Evolutionary conservation across 2,797 vertebrate genomes (phyloP), one percentile per base, ranked within the genome.

Genomic region (Myoxocephalus aenaeus): DNA sequence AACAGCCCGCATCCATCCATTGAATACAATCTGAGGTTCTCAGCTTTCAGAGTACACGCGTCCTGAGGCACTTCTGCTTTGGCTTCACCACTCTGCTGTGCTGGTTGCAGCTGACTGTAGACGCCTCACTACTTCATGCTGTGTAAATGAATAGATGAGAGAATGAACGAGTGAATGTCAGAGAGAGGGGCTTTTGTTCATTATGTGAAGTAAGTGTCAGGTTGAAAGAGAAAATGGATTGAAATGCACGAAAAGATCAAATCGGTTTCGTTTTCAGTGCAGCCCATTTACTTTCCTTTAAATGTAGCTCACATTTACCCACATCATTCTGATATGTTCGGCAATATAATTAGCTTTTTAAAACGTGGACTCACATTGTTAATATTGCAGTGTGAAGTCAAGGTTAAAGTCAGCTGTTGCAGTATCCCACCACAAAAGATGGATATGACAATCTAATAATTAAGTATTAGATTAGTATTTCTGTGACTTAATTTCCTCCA

Each of bases 121-220:
- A 56, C 29, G 2, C 38, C 1, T 40, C 29, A 7, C 1, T 57
- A 64, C 29, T 44, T 65, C 8, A 57, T 58, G 27, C 79, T 57
- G 53, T 22, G n/a, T 42, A 68, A 79, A 79, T 79, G 84, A 89
- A 83, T 20, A 75, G 56, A 83, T 69, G 80, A 69, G 77, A 11
- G 29, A 29, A 40, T 70, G 72, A 81, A 48, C 27, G 67, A 53
- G 61, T 7, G 74, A 77, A 68, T 44, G 84, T 20, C 80, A 29
- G 44, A 57, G 58, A 25, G 80, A 81, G 67, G 57, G 58, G 65
- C 54, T 56, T 54, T 65, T 34, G 53, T 67, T 80, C 54, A 82
- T 88, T 71, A 70, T 9, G 15, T 3, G n/a, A 79, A 70, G n/a
- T 74, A 69, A 81, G 64, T 78, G 81, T 79, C 74, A 63, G 40